Evolutionary conservation across 1,140 invertebrate species (phyloP), one percentile per base, ranked within the genome.

Genomic region (Theocolax elegans): DNA sequence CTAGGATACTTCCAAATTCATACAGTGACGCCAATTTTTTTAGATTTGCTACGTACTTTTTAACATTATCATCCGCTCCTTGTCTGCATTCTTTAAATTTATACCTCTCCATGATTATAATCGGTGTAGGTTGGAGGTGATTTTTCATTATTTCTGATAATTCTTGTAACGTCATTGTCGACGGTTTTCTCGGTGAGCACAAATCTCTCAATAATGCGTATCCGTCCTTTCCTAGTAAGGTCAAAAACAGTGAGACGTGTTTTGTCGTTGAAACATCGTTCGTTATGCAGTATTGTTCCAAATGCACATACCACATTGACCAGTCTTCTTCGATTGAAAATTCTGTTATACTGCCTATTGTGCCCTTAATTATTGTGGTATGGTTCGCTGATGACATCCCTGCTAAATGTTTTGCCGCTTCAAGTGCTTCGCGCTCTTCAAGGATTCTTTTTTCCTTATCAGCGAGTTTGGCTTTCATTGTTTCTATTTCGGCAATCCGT

Each of bases 181-280:
- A 31, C 19, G 73, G 73, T 48, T 58, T 60, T 15, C 13, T 38
- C 2, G 73, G 69, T n/a, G 62, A 31, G 44, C 70, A 74, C 19
- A 74, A 46, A 17, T 62, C 59, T 35, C 71, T n/a, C 15, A 72
- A 29, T 3, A 68, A 25, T 8, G 12, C 31, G 19, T 74, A 72
- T 1, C 65, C 59, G 10, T 75, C 63, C 17, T 49, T 65, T n/a
- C 51, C 60, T 3, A 62, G n/a, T 10, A 63, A 27, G 3, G 73
- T 75, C 2, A 72, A 13, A 3, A 70, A 42, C 38, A 60, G 23
- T 4, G 56, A n/a, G 4, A 60, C 56, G 4, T 44, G 27, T 25
- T 60, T 60, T 1, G 12, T 23, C 12, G 3, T 8, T 2, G 21
- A 17, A 23, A 60, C 56, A 1, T 60, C 56, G 21, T 60, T 60